These are phyloP conservation scores for Limnephilus rhombicus DNA, from an alignment of 2,888 invertebrate genomes.

Conservation along the genomic window DNA sequence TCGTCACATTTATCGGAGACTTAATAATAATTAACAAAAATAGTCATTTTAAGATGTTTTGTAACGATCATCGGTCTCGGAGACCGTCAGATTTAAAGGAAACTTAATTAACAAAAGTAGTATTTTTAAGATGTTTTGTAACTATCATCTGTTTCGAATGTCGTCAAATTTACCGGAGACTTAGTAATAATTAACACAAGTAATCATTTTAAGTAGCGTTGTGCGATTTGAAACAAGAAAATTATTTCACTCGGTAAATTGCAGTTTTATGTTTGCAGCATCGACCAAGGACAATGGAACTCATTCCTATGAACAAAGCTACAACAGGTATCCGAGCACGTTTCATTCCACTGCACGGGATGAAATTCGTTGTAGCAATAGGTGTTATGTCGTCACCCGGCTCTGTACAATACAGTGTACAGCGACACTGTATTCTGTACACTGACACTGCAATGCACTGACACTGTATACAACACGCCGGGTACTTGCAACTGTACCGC, in stretches of 20 bases:
- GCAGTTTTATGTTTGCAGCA: background rate
- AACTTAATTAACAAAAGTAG: too few species aligned
- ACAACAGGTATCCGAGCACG: constrained; percentile 12
- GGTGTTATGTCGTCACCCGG: constrained; percentile 9
- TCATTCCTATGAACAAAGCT: background rate
- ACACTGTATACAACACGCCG: background rate
- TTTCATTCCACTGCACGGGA: constrained; percentile 16
- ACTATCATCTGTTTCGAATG: too few species aligned
- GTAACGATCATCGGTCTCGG: too few species aligned
- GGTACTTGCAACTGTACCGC: background rate
- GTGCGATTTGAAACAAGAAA: background rate
- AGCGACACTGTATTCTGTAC: background rate
- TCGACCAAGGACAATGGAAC: background rate
- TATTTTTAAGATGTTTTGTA: too few species aligned
- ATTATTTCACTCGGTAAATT: background rate
- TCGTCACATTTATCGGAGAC: too few species aligned
- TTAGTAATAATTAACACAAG: too few species aligned
- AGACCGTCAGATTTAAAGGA: too few species aligned
- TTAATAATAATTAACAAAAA: too few species aligned
- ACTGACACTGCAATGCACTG: background rate
- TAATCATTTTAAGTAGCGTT: background rate
- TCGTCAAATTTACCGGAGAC: too few species aligned
- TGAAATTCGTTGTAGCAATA: constrained; percentile 16
- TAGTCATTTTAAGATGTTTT: too few species aligned
- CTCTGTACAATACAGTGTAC: background rate